Conservation (phyloP, 2,113 vertebrate species). For the Gopherus flavomarginatus region DNA sequence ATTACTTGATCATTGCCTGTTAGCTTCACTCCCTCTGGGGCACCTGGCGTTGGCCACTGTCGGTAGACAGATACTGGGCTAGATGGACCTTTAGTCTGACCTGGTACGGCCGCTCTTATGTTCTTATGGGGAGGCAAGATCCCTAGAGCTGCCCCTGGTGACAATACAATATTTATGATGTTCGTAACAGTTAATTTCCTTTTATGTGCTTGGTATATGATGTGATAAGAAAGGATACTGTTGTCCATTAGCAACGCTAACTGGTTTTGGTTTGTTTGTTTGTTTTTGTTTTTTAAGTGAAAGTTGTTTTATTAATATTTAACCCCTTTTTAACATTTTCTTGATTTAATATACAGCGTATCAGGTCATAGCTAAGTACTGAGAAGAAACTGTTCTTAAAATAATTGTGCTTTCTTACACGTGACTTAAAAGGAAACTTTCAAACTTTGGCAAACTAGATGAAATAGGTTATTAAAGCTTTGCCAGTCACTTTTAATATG, state of each 20-base stretch:
- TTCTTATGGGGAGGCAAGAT: no score
- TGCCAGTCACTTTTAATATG: background rate
- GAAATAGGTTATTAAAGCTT: background rate
- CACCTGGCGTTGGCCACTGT: no score
- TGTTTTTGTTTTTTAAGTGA: background rate
- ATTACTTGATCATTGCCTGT: no score
- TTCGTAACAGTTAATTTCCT: slow-evolving; percentile 19
- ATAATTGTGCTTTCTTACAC: background rate
- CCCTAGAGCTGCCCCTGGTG: background rate
- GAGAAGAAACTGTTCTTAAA: background rate
- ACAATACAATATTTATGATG: slow-evolving; percentile 40
- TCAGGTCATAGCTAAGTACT: background rate
- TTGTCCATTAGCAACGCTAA: background rate
- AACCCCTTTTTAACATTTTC: background rate
- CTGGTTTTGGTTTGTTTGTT: background rate
- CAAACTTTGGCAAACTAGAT: background rate
- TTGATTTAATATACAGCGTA: background rate
- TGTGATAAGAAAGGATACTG: background rate
- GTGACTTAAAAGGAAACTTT: background rate
- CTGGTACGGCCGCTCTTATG: no score
- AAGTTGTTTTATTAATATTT: background rate
- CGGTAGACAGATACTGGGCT: no score
- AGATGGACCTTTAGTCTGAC: no score
- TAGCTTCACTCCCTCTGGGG: no score
- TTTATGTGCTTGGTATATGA: background rate